phyloP scores from a whole-genome alignment of 2,888 invertebrate genomes.

The Amiota mariae region DNA sequence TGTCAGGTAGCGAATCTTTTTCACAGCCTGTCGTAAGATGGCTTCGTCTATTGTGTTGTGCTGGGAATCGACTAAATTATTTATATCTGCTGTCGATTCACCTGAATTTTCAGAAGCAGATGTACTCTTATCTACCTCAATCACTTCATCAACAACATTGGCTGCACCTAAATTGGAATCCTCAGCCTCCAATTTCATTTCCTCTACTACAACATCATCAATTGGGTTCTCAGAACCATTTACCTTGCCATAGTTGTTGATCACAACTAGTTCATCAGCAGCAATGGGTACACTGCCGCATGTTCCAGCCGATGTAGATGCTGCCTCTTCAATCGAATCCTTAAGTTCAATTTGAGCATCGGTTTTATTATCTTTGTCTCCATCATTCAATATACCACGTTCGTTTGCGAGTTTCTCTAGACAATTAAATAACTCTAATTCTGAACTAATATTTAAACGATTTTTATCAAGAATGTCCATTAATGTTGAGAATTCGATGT shows the following conservation, averaged over 20 bases:
- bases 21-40: slow-evolving; percentile 79
- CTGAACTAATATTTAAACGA: slow-evolving; percentile 82
- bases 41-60: slow-evolving; percentile 65
- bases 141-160: slow-evolving; percentile 65
- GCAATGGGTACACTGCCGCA: slow-evolving; percentile 9
- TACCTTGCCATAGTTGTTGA: too few species aligned
- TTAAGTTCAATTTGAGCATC: slow-evolving; percentile 60
- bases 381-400: slow-evolving; percentile 72
- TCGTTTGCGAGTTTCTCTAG: slow-evolving; percentile 80
- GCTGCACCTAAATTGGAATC: too few species aligned
- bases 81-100: slow-evolving; percentile 57
- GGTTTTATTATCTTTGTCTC: slow-evolving; percentile 43
- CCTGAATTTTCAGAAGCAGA: slow-evolving; percentile 43
- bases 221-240: too few species aligned
- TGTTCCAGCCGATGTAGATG: too few species aligned
- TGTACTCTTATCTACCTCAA: slow-evolving; percentile 67
- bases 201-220: too few species aligned
- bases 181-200: too few species aligned
- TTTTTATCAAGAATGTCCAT: slow-evolving; percentile 84
- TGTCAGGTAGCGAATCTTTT: slow-evolving; percentile 86
- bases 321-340: not conserved
- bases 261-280: too few species aligned
- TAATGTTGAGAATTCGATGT: slow-evolving; percentile 83
- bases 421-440: slow-evolving; percentile 85
- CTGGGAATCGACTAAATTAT: slow-evolving; percentile 65